Conservation (phyloP, 2,113 vertebrate species). For the Podocnemis expansa region DNA sequence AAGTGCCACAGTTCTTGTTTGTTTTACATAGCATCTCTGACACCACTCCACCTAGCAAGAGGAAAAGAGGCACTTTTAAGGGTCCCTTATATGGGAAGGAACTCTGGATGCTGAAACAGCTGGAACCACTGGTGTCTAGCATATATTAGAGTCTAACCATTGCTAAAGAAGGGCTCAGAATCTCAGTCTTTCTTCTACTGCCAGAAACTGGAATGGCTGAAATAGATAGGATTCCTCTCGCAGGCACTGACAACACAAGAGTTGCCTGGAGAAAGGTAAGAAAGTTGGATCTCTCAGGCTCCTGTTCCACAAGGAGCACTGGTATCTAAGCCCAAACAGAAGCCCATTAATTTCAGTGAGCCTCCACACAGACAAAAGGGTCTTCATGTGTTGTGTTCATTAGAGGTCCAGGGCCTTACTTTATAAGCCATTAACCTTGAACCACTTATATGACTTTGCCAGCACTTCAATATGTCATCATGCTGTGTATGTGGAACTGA, state of each 20-base stretch:
- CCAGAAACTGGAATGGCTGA: not conserved
- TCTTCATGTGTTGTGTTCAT: not conserved
- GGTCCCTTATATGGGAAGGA: not conserved
- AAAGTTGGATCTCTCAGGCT: not conserved
- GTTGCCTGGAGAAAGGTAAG: not conserved
- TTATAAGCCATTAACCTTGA: not conserved
- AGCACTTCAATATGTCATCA: not conserved
- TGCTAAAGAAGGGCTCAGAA: not conserved
- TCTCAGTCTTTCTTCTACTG: no score
- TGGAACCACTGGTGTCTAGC: no score
- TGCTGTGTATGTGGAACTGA: not conserved
- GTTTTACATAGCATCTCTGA: not conserved
- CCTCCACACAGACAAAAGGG: not conserved
- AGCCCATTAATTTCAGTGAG: not conserved
- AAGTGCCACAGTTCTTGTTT: no score
- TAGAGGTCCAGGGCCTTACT: not conserved
- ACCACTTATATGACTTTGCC: not conserved
- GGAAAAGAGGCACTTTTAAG: not conserved
- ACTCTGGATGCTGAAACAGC: no score
- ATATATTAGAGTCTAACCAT: not conserved
- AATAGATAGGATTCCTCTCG: not conserved
- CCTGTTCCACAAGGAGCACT: not conserved
- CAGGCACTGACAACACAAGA: not conserved
- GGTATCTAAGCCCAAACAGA: not conserved
- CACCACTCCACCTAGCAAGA: not conserved